Percentiles rank a stretch among this genome's conserved stretches.
phyloP scores from a whole-genome alignment of 2,888 invertebrate species.

The Drosophila limbata region DNA sequence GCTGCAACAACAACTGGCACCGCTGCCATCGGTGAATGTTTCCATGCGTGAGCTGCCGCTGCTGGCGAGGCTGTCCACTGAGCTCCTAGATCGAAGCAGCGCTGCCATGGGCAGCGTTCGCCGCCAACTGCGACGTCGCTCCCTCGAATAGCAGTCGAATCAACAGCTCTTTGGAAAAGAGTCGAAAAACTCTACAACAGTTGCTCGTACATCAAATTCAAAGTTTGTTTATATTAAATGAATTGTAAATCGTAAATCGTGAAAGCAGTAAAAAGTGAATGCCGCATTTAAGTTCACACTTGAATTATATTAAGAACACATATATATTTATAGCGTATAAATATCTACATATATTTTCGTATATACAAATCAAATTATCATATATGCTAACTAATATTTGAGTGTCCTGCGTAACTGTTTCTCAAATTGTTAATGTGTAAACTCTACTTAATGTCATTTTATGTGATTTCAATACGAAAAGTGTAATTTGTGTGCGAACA shows the following conservation, averaged over 20 bases:
- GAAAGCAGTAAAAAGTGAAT: slow-evolving; percentile 45
- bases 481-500: slow-evolving; percentile 40
- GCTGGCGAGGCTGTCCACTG: slow-evolving; percentile 83
- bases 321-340: slow-evolving; percentile 20
- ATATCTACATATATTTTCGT: slow-evolving; percentile 48
- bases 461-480: slow-evolving; percentile 64
- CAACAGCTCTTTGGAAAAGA: not conserved
- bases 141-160: slow-evolving; percentile 68
- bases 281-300: slow-evolving; percentile 72
- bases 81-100: slow-evolving; percentile 80
- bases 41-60: slow-evolving; percentile 85
- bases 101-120: slow-evolving; percentile 73
- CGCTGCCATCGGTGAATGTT: slow-evolving; percentile 84
- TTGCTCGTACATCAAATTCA: slow-evolving; percentile 56
- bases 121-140: slow-evolving; percentile 69
- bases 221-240: slow-evolving; percentile 80
- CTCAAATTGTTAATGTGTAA: slow-evolving; percentile 59
- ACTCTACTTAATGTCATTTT: slow-evolving; percentile 61
- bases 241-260: slow-evolving; percentile 47
- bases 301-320: slow-evolving; percentile 62
- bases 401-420: slow-evolving; percentile 57
- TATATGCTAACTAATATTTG: slow-evolving; percentile 66
- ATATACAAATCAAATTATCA: slow-evolving; percentile 41
- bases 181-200: slow-evolving; percentile 13
- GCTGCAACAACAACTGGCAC: slow-evolving; percentile 83